Base-by-base conservation (phyloP, 2,113 vertebrate species). In the Zeus faber region DNA sequence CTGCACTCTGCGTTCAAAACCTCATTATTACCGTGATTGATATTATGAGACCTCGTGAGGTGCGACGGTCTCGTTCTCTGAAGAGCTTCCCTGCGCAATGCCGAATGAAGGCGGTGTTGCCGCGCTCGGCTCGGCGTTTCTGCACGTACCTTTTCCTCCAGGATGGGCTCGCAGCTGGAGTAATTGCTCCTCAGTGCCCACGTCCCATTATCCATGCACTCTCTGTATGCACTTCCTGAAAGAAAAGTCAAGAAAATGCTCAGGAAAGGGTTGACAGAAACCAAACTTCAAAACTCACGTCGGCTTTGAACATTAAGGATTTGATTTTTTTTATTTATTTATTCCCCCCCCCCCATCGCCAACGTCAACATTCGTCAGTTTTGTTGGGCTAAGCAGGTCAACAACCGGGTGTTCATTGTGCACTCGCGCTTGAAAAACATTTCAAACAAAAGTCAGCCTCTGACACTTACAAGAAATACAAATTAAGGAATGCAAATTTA, bases 161-260 rank as follows among this genome's bases (percentile, higher is more conserved):
- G 74, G 85, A 99, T 98, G 49, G 97, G 95, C 53, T 97, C 93
- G 0, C 97, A 99, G 65, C 91, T 93, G 5, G 96, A 97, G 83
- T 98, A 99, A 89, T 98, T 96, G 80, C 93, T 94, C 83, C 89
- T 92, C 37, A 91, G 80, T 23, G 97, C 94, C 97, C 97, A 99
- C 0, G 94, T 98, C 8, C 97, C 95, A 10, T 98, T 98, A 58
- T 92, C 95, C 79, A 94, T 83, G 79, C 97, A 99, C 77, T 96
- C 94, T 70, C 97, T 91, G 82, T 95, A 96, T 40, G 91, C 94
- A 33, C 88, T 98, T 76, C 94, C 97, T 99, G 79, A 23, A 59
- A 58, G 50, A 17, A 10, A 54, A 51, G 62, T 1, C 8, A 2
- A 18, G 47, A 50, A 17, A 45, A 35, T 57, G 48, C 21, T 6